Base-by-base conservation (phyloP, 2,797 vertebrate species). In the Oryzias dopingdopingensis region DNA sequence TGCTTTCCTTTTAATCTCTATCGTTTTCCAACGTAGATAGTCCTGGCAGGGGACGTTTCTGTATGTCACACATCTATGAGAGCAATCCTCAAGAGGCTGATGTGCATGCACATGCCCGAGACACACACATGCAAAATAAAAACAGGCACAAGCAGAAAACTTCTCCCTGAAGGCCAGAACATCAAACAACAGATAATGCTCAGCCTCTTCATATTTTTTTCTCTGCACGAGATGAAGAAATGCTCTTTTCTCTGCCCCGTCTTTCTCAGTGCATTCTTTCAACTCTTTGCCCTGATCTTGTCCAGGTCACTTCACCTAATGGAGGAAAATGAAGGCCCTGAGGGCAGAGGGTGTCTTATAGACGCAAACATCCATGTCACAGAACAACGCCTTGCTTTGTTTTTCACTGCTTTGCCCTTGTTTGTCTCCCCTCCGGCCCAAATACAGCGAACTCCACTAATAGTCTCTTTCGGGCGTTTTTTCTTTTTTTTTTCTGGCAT, bases 291-390 rank as follows among this genome's bases (percentile, higher is more conserved):
- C 62, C 82, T 24, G 32, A 79, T 92, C 74, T 72, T 55, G 65
- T 88, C 78, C 84, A 87, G 90, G 84, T 90, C 90, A 86, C 81
- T 72, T 72, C 80, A 88, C 81, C 79, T 65, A 77, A 78, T 82
- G 67, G 81, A 85, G 55, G 56, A 20, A 65, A 59, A 65, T 70
- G 3, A 70, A 68, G 58, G 74, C 79, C 77, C 72, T 1, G 49
- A 77, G 86, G 81, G 56, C 58, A 52, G 15, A 32, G 56, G 62
- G 43, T 51, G 62, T 79, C 50, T 57, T 65, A 60, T 70, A 64
- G 79, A 65, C 53, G 76, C 67, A 70, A 68, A 72, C 71, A 60
- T 64, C 68, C 65, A 65, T 70, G 76, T 77, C 78, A 67, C 60
- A 65, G 66, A 54, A 78, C 37, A 43, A 54, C 47, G 48, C 51